These are phyloP conservation scores for Hemicrepidius hirtus DNA, from an alignment of 2,888 invertebrate genomes.

Conservation along the genomic window DNA sequence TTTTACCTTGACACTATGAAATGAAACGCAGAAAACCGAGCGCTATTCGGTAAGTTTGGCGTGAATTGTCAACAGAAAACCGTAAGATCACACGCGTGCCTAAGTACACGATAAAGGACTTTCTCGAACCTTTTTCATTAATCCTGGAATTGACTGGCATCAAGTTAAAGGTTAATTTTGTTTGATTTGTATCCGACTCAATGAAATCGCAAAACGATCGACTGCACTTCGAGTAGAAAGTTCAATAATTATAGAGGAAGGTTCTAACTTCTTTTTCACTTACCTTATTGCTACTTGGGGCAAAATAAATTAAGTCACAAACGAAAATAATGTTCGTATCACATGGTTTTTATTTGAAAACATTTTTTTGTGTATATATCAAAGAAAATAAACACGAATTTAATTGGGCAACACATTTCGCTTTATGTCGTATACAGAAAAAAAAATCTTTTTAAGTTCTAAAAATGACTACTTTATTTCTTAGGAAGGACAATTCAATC, in stretches of 20 bases:
- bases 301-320: neutral
- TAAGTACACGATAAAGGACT: neutral
- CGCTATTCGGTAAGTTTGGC: neutral
- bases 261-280: neutral
- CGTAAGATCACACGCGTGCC: conserved; percentile 10
- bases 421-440: too few relatives aligned
- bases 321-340: neutral
- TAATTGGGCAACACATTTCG: too few relatives aligned
- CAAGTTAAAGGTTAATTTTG: conserved; percentile 21
- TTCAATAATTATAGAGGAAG: neutral
- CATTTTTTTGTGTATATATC: too few relatives aligned
- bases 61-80: neutral
- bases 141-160: conserved; percentile 16
- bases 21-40: too few relatives aligned
- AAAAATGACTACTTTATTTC: too few relatives aligned
- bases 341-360: too few relatives aligned
- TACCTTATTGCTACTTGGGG: neutral
- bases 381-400: too few relatives aligned
- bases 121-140: conserved; percentile 9
- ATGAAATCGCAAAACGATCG: conserved; percentile 1
- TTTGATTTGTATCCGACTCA: conserved; percentile 12
- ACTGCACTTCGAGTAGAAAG: neutral
- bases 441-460: too few relatives aligned
- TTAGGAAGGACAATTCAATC: neutral
- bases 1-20: too few relatives aligned